Evolutionary conservation across 2,113 vertebrate species (phyloP), one percentile per base, ranked within the genome.

Genomic region (Helogale parvula): DNA sequence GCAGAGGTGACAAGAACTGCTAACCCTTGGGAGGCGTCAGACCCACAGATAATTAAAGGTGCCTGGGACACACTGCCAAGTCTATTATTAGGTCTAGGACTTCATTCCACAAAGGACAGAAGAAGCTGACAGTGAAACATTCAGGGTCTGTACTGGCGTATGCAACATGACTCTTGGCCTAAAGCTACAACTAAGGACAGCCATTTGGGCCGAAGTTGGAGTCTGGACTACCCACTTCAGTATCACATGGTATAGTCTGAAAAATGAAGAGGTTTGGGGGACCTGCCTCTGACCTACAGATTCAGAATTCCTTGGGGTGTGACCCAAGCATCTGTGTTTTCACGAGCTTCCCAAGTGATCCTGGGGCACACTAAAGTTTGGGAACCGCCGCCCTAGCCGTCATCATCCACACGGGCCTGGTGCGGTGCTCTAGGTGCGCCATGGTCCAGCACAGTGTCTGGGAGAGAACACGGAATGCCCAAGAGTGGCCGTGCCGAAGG

Each of bases 381-480:
- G 19, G 10, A 57, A 25, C 6, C 57, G 1, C 23, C 47, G 4
- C 11, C 47, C 0, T 33, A 17, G 29, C 7, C 11, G 1, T 50
- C 2, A 2, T 79, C 25, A 68, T 52, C 45, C 17, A 23, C 12
- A 23, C 12, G 21, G 72, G 27, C 14, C 12, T 11, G 41, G 31
- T 1, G 16, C 15, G 17, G 11, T 6, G 13, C 31, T 45, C 16
- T 52, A 3, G 60, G 50, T 47, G 0, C 10, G 15, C 27, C 45
- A 8, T 0, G 8, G 60, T 8, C 19, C 8, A 12, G 57, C 65
- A 15, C 17, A 5, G 12, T 0, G 0, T 2, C 76, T 47, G 17
- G 41, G 63, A 38, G 68, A 63, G 31, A 47, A 31, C 0, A 33
- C 29, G 31, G 25, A 66, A 25, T 68, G 35, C 60, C 16, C 6